Conservation (phyloP, 2,888 invertebrate species). For the Acrocera orbiculus region DNA sequence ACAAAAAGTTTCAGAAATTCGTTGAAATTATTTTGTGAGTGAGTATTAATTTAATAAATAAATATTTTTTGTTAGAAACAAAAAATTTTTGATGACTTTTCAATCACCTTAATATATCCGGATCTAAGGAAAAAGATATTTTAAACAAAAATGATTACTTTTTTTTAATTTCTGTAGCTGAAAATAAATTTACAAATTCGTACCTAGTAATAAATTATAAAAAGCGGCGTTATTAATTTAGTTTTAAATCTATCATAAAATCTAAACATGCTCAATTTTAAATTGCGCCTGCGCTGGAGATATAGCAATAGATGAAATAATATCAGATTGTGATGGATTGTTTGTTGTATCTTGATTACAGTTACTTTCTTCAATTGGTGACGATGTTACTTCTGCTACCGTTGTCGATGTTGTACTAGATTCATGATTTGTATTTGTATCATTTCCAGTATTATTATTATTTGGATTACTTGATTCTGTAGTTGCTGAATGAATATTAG, state of each 20-base stretch:
- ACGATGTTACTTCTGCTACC: constrained; percentile 12
- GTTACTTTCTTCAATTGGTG: constrained; percentile 7
- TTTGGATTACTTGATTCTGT: constrained; percentile 1
- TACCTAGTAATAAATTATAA: too few relatives aligned
- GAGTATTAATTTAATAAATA: background rate
- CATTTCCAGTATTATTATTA: constrained; percentile 10
- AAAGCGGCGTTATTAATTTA: too few relatives aligned
- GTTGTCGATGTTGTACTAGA: constrained; percentile 12
- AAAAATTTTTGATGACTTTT: too few relatives aligned
- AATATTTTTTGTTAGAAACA: too few relatives aligned
- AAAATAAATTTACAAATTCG: too few relatives aligned
- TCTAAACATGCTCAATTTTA: constrained; percentile 30
- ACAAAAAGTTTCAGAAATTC: background rate
- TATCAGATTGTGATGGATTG: constrained; percentile 19
- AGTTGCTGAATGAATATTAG: constrained; percentile 7
- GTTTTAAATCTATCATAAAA: background rate
- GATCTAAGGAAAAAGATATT: too few relatives aligned
- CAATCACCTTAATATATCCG: too few relatives aligned
- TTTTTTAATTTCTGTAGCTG: too few relatives aligned
- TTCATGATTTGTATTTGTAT: constrained; percentile 11
- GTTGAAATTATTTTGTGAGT: background rate
- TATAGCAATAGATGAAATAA: constrained; percentile 28
- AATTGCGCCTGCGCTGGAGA: constrained; percentile 26
- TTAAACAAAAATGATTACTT: too few relatives aligned
- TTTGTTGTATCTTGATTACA: constrained; percentile 10